Base-by-base conservation (phyloP, 53 echinoderm and acorn worm genomes). In the Apostichopus leukothele region DNA sequence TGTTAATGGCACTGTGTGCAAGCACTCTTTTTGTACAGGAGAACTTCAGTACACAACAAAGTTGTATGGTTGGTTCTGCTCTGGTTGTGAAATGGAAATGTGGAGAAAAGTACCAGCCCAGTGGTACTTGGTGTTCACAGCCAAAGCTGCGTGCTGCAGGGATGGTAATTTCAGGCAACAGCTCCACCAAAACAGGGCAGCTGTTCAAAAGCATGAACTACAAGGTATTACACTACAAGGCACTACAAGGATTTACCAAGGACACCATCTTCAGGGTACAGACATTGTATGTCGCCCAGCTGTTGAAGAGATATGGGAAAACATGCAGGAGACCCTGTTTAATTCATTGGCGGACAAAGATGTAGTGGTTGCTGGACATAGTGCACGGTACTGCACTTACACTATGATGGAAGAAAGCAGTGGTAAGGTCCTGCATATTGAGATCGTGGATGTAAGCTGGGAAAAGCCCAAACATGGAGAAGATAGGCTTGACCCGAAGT, bases 381-480 rank as follows among this genome's bases (percentile, higher is more conserved):
- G 91, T 77, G 91, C 91, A 18, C n/a, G n/a, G n/a, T n/a, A n/a
- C n/a, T n/a, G n/a, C n/a, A n/a, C n/a, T n/a, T n/a, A n/a, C n/a
- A n/a, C n/a, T n/a, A n/a, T n/a, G n/a, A n/a, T n/a, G 23, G 87
- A 90, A 66, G 91, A 90, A 68, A 54, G 63, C 27, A 21, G 51
- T 16, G 66, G 77, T 4, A 63, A 87, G 73, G 86, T 90, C 51
- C 54, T 90, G 18, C 91, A 90, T 51, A 68, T 78, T 12, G 73
- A 75, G 27, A 78, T 77, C 4, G 87, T 87, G 16, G 50, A 61
- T 86, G 86, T 86, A 13, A 55, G 52, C 51, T 26, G 76, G 86
- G 20, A 90, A 90, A 20, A 60, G 61, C 76, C 59, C 86, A 22
- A 90, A 90, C 59, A 86, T 90, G 86, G 90, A 90, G 77, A 73